These are phyloP conservation scores for Bombus pascuorum DNA, from an alignment of 1,140 invertebrate species.

Conservation along the genomic window DNA sequence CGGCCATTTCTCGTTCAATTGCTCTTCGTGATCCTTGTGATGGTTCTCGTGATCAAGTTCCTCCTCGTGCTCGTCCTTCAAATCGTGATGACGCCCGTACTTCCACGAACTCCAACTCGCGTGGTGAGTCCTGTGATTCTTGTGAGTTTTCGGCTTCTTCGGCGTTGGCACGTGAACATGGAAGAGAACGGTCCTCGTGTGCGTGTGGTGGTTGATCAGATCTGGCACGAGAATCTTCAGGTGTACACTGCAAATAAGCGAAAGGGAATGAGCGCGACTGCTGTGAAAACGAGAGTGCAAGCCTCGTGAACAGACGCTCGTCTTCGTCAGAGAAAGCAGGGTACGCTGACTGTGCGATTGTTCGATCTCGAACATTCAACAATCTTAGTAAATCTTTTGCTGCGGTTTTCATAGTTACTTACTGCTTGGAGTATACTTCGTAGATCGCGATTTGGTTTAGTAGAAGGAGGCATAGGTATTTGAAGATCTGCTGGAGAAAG, in stretches of 20 bases:
- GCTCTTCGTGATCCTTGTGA: background rate
- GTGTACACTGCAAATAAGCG: constrained; percentile 80
- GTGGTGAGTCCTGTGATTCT: constrained; percentile 80
- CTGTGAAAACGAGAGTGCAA: constrained; percentile 25
- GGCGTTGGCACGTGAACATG: constrained; percentile 77
- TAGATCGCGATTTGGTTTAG: background rate
- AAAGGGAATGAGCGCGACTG: background rate
- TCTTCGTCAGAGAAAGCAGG: constrained; percentile 50
- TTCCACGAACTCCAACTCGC: constrained; percentile 78
- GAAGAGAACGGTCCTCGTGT: constrained; percentile 84
- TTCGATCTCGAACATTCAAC: background rate
- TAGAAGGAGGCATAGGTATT: constrained; percentile 32
- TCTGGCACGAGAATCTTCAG: constrained; percentile 84
- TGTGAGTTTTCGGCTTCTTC: constrained; percentile 13
- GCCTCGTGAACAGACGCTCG: background rate
- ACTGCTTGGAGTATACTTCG: constrained; percentile 41
- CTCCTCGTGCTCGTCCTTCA: constrained; percentile 52
- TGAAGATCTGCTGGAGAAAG: constrained; percentile 23
- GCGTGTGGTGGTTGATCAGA: constrained; percentile 83
- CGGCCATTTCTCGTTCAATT: background rate
- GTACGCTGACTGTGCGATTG: background rate
- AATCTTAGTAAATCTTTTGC: background rate
- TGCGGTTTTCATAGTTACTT: constrained; percentile 17
- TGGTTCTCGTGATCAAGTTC: constrained; percentile 18
- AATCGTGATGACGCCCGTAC: constrained; percentile 72